Evolutionary conservation across 2,797 vertebrate genomes (phyloP).

Genomic region (Avahi laniger): DNA sequence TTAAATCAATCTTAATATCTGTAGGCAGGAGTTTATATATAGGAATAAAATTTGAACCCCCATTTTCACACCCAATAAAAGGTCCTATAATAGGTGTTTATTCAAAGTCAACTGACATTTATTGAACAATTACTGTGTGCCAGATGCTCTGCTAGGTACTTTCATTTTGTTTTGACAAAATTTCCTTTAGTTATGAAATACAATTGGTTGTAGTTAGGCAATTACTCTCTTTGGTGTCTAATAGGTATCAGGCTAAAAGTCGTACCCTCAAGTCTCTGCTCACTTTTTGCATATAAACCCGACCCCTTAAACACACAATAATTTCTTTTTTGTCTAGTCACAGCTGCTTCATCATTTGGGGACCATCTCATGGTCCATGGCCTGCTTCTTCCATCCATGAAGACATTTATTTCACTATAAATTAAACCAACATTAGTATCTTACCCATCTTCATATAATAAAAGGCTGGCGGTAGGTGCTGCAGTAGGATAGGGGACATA

Average conservation of each 20-base stretch:
- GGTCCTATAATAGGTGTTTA: slow-evolving; percentile 70
- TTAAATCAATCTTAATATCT: slow-evolving; percentile 71
- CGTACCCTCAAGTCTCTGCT: neutral
- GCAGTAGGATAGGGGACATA: neutral
- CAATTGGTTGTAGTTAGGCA: slow-evolving; percentile 17
- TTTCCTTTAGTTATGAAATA: slow-evolving; percentile 57
- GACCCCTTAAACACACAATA: neutral
- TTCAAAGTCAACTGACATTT: slow-evolving; percentile 72
- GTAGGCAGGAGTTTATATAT: slow-evolving; percentile 65
- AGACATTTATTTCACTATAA: slow-evolving; percentile 28
- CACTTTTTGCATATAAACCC: neutral
- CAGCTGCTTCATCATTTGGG: neutral
- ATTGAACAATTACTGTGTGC: slow-evolving; percentile 68
- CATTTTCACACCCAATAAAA: slow-evolving; percentile 72
- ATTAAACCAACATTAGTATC: neutral
- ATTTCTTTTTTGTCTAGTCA: neutral
- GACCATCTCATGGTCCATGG: neutral
- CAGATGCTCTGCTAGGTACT: slow-evolving; percentile 60
- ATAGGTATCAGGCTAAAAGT: slow-evolving; percentile 8
- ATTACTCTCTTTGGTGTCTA: slow-evolving; percentile 7
- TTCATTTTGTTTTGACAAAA: slow-evolving; percentile 55
- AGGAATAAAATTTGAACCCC: slow-evolving; percentile 73
- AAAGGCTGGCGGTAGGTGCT: neutral
- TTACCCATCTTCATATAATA: neutral
- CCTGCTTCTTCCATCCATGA: neutral